A percentile compares a stretch with the other conserved stretches of the same genome.
These are phyloP conservation scores for Ivindomyrus marchei DNA, from an alignment of 2,113 vertebrate species.

Conservation along the genomic window DNA sequence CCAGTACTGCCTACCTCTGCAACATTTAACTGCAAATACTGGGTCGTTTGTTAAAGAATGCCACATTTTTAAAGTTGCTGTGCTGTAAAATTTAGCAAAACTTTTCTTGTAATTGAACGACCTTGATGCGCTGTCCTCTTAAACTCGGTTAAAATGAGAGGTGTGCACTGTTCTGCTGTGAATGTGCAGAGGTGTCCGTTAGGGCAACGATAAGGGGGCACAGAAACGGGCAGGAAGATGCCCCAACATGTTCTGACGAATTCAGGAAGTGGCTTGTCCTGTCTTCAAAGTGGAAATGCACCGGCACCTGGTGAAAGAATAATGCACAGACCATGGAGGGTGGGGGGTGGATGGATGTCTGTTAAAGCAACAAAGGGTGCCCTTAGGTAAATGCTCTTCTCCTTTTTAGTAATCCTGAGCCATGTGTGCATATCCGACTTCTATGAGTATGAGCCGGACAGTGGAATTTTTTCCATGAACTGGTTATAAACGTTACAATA, in stretches of 20 bases:
- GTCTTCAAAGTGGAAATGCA: constrained; percentile 56
- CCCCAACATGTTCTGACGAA: constrained; percentile 47
- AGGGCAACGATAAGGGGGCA: constrained; percentile 7
- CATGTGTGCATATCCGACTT: background rate
- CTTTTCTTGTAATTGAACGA: constrained; percentile 24
- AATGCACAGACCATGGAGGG: constrained; percentile 30
- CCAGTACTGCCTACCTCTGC: background rate
- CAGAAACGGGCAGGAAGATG: constrained; percentile 27
- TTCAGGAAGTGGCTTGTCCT: constrained; percentile 44
- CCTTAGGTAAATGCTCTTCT: background rate
- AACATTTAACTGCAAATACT: background rate
- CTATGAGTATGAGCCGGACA: background rate
- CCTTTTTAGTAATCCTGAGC: background rate
- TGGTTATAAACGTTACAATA: background rate
- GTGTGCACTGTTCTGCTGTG: constrained; percentile 1
- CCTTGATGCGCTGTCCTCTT: background rate
- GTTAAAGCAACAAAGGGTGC: constrained; percentile 25
- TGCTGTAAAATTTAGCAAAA: constrained; percentile 27
- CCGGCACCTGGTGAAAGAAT: constrained; percentile 54
- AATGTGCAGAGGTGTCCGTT: background rate
- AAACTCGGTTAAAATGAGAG: constrained; percentile 20
- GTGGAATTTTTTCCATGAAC: background rate
- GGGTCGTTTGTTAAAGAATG: background rate
- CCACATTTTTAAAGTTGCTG: background rate
- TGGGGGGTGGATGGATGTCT: background rate